Evolutionary conservation across 1,140 invertebrate genomes (phyloP), one percentile per base, ranked within the genome.

Genomic region (Drosophila virilis): DNA sequence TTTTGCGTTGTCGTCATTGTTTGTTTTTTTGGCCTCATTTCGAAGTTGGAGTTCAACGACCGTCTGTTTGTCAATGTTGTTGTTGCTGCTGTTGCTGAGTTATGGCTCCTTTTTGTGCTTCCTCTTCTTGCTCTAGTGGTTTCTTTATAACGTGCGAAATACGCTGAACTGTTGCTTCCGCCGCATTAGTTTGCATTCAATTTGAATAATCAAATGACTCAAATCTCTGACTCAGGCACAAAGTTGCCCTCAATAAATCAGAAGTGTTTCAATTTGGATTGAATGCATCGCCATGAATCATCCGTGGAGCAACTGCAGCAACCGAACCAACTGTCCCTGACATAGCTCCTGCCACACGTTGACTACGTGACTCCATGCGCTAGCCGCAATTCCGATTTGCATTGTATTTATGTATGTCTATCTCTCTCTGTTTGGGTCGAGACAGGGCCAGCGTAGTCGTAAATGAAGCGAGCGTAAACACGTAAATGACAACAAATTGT

Each of bases 11-110:
- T 66, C 62, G 69, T 65, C 54, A 72, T 72, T 73, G 74, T 66
- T 51, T 62, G 68, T 28, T 46, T 46, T 65, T 78, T 73, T 74
- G 78, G 76, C 84, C 85, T 67, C 77, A 89, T 89, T 89, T 77
- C 67, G 42, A 54, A 45, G 28, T 10, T 32, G 40, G 50, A 68
- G 84, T 89, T 89, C 80, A 80, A 78, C 80, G 85, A 89, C 77
- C 84, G 52, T 32, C 13, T 7, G 7, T 54, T 28, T 33, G 38
- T 22, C 10, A 10, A 9, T 38, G 40, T 17, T 66, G 42, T 45
- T 28, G 22, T 15, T 48, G 9, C 7, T 8, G 10, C 22, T 48
- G 17, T 22, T 46, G 17, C 43, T 40, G 13, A 32, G 22, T 32
- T 51, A 33, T 51, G 6, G 28, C 37, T 57, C 17, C 38, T 43